phyloP scores from a whole-genome alignment of 2,797 vertebrate species.

The Brachyalestes nurse region DNA sequence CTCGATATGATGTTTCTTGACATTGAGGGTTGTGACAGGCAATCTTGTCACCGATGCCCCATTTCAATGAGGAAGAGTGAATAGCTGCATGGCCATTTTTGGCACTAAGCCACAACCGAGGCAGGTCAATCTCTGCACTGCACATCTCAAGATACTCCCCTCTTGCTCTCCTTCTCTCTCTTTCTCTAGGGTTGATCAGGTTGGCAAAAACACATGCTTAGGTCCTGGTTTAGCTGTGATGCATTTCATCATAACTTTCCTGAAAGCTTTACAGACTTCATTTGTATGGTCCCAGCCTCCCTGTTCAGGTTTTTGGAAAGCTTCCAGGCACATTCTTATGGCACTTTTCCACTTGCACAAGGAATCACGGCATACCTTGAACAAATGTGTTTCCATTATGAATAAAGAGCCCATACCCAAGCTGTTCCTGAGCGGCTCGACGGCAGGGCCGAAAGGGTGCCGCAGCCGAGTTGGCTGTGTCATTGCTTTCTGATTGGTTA shows the following conservation, averaged over 20 bases:
- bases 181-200: constrained; percentile 13
- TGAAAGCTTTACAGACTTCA: neutral
- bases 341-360: no score
- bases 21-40: constrained; percentile 12
- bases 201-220: no score
- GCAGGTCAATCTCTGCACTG: constrained; percentile 26
- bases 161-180: neutral
- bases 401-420: no score
- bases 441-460: no score
- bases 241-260: neutral
- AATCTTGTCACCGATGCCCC: constrained; percentile 37
- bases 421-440: no score
- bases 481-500: no score
- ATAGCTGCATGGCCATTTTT: constrained; percentile 30
- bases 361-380: no score
- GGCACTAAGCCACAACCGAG: constrained; percentile 40
- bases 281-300: neutral
- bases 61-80: constrained; percentile 34
- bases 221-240: neutral
- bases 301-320: neutral
- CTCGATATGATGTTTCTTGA: constrained; percentile 8
- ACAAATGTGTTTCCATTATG: no score
- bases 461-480: no score
- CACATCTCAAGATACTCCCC: constrained; percentile 29
- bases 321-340: neutral